These are phyloP conservation scores for Lates calcarifer DNA, from an alignment of 2,113 vertebrate genomes.

Conservation along the genomic window DNA sequence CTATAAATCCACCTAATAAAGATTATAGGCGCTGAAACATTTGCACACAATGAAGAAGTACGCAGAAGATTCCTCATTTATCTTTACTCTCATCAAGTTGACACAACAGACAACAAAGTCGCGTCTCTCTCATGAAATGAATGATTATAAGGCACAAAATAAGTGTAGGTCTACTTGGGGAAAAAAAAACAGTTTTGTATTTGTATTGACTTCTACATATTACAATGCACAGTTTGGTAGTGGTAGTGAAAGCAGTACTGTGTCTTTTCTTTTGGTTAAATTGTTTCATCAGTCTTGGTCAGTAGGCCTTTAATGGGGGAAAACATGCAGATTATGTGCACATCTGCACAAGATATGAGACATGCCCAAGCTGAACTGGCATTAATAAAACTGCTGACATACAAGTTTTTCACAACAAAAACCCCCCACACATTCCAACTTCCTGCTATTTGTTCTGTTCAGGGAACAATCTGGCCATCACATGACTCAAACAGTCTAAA, in stretches of 20 bases:
- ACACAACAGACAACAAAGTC: conserved; percentile 4
- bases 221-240: background rate
- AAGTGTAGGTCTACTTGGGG: background rate
- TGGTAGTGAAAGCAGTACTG: background rate
- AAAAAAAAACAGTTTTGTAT: conserved; percentile 2
- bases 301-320: background rate
- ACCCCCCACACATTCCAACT: background rate
- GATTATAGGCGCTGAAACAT: background rate
- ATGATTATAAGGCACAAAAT: conserved; percentile 24
- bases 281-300: background rate
- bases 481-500: conserved; percentile 44
- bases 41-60: background rate
- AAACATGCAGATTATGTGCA: background rate
- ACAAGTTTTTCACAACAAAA: background rate
- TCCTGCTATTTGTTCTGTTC: conserved; percentile 7
- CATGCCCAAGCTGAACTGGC: background rate
- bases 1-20: background rate
- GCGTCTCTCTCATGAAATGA: background rate
- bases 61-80: background rate
- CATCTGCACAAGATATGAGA: background rate
- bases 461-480: conserved; percentile 16
- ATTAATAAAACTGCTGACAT: background rate
- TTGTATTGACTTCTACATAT: background rate
- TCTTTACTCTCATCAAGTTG: conserved; percentile 28
- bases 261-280: background rate